These are phyloP conservation scores for Panulirus ornatus DNA, from an alignment of 1,140 invertebrate genomes.

Conservation along the genomic window DNA sequence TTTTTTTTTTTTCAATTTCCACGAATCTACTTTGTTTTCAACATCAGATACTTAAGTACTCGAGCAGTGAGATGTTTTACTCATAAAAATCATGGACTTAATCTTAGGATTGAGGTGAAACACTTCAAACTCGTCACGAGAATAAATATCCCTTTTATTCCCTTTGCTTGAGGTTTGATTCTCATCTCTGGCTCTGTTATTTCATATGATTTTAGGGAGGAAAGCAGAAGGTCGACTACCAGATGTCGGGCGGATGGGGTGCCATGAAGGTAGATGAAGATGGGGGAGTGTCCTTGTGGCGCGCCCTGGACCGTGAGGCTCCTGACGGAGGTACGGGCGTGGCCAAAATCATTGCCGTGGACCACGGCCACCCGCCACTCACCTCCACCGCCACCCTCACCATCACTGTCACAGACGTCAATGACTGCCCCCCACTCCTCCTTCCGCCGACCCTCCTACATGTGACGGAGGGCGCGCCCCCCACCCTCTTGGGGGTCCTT, in stretches of 20 bases:
- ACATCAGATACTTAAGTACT: too few relatives aligned
- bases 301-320: conserved; percentile 22
- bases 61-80: too few relatives aligned
- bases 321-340: background rate
- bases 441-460: conserved; percentile 22
- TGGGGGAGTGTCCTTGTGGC: background rate
- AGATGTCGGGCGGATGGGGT: conserved; percentile 1
- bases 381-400: conserved; percentile 31
- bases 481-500: background rate
- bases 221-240: conserved; percentile 5
- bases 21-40: too few relatives aligned
- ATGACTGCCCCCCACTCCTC: conserved; percentile 28
- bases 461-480: conserved; percentile 14
- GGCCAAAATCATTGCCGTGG: conserved; percentile 7
- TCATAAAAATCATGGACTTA: too few relatives aligned
- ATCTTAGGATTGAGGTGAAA: too few relatives aligned
- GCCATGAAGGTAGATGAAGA: conserved; percentile 11
- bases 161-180: too few relatives aligned
- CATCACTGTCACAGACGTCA: conserved; percentile 33
- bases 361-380: conserved; percentile 3
- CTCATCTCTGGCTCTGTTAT: too few relatives aligned
- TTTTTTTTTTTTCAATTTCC: too few relatives aligned
- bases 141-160: too few relatives aligned
- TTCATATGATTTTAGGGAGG: too few relatives aligned
- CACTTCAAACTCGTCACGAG: too few relatives aligned